Base-by-base conservation (phyloP, 2,797 vertebrate genomes). In the Champsocephalus esox region DNA sequence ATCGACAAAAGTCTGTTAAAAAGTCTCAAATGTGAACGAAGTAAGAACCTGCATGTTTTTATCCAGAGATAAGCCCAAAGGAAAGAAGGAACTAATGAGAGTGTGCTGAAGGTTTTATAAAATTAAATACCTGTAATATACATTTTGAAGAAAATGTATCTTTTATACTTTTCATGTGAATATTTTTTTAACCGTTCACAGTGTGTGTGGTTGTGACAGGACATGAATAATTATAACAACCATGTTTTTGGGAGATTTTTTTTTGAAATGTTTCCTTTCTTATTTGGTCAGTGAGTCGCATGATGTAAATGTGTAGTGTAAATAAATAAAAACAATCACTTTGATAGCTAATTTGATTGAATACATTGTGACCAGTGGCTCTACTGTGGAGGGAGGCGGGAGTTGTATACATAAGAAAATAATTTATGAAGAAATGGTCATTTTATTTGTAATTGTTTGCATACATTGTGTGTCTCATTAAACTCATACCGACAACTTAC, bases 261-360 rank as follows among this genome's bases (percentile, higher is more conserved):
- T 61, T 21, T 44, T 57, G n/a, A 3, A 28, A 66, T 80, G 59
- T 16, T 60, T 67, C 16, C 4, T 78, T 80, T 81, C 21, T 44
- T 66, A 59, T 79, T 77, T 82, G 88, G 80, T 88, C 80, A 82
- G 77, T 83, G 78, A 72, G 71, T 73, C 77, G 46, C 21, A 64
- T 66, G 28, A 28, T 87, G 72, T 86, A 80, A 83, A 81, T 89
- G 82, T 87, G 54, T 77, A 78, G 21, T 50, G 43, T 79, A 73
- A 71, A 80, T 72, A 71, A 66, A 74, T 83, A 85, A 76, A 80
- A 79, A 81, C 66, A 86, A 87, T 88, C 69, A 80, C 38, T 86
- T 63, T 89, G 81, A 85, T 89, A 85, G 73, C 79, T 90, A 77
- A 81, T 86, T 84, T 84, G 79, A 75, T 87, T 77, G 49, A 71